Evolutionary conservation across 2,113 vertebrate genomes (phyloP).

Genomic region (Thalassarche chlororhynchos): DNA sequence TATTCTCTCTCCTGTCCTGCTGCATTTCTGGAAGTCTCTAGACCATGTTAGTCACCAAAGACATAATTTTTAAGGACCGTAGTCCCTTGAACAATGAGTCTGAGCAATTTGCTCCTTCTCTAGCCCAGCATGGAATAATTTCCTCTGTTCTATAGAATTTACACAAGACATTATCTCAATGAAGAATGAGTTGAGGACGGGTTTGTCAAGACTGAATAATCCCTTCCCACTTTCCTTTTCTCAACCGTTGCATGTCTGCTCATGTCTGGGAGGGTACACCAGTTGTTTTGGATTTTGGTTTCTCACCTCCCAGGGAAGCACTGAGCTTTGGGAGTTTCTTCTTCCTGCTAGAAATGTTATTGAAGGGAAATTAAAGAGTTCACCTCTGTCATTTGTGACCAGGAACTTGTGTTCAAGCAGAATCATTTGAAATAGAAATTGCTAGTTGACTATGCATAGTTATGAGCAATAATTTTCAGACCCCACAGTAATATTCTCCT

Average conservation of each 20-base stretch:
- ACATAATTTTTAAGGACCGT: background rate
- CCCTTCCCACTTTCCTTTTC: background rate
- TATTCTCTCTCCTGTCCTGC: background rate
- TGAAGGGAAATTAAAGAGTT: background rate
- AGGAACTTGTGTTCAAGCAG: background rate
- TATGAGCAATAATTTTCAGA: slow-evolving; percentile 20
- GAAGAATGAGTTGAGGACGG: background rate
- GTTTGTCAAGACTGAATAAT: background rate
- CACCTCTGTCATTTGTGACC: background rate
- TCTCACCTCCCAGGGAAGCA: background rate
- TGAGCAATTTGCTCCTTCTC: background rate
- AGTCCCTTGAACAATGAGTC: background rate
- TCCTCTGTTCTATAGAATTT: background rate
- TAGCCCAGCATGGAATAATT: background rate
- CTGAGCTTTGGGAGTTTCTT: background rate
- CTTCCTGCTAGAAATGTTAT: background rate
- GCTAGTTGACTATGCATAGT: background rate
- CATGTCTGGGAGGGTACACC: background rate
- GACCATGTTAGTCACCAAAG: background rate
- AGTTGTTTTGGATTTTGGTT: background rate
- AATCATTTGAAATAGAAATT: slow-evolving; percentile 5
- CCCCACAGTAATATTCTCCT: background rate
- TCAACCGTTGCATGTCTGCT: background rate
- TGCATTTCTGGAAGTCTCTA: background rate
- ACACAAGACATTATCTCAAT: background rate